Evolutionary conservation across 53 echinoderm and acorn worm genomes (phyloP), one percentile per base, ranked within the genome.

Genomic region (Stichopus horrens): DNA sequence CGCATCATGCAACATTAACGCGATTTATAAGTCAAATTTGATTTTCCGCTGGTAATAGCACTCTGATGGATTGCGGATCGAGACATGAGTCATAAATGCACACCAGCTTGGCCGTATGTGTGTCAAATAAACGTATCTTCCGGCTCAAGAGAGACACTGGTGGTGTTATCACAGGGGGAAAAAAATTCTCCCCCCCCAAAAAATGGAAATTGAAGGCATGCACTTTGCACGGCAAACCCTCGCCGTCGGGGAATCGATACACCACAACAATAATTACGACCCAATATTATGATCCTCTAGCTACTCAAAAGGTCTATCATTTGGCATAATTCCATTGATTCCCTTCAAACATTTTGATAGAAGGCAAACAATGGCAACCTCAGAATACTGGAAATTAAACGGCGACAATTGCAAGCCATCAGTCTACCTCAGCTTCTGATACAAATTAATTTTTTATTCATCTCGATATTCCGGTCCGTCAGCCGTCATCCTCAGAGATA

Each of bases 361-460:
- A 85, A 85, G 66, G 66, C 37, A 81, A 81, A 81, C 37, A 37
- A 37, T 37, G 58, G 81, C 37, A 37, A 21, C 19, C 56, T 81
- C 58, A 19, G 37, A 37, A 37, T 37, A 21, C 51, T 53, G 56
- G 20, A 57, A 57, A 81, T 57, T 81, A 81, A 81, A 21, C 22
- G 81, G 56, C 56, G 81, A 81, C 81, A 81, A 81, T 81, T 81
- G 81, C 81, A 54, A 58, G 57, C 57, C 81, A 81, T 81, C 81
- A 21, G 81, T 81, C 81, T 58, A 7, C 37, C 37, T 37, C 37
- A 37, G 71, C 57, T 81, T 11, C 86, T 67, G 86, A 86, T 67
- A 86, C 68, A 86, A 86, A 86, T 86, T 86, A 86, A 86, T 86
- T 86, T 37, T 87, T 74, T 74, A 87, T 55, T 74, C 87, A 75